Evolutionary conservation across 2,113 vertebrate genomes (phyloP).

Genomic region (Poicephalus meyeri): DNA sequence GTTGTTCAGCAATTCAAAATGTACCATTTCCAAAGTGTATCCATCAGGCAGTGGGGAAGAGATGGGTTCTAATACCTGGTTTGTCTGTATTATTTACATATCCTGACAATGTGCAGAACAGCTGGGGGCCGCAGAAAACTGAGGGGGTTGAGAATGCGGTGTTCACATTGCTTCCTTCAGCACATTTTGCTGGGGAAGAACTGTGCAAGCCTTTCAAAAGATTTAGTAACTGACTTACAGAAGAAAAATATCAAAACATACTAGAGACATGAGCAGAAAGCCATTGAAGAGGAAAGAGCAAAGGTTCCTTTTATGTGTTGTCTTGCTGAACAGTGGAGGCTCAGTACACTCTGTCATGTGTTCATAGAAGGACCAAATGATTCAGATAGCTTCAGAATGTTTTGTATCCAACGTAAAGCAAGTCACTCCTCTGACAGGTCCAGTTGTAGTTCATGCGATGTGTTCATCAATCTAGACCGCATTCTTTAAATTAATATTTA

Average conservation of each 20-base stretch:
- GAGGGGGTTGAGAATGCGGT: constrained; percentile 51
- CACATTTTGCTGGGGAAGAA: constrained; percentile 29
- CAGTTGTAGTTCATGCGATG: not conserved
- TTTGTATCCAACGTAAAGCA: not conserved
- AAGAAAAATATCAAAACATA: constrained; percentile 22
- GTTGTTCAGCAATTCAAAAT: not conserved
- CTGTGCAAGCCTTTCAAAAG: constrained; percentile 49
- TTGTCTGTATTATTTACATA: constrained; percentile 15
- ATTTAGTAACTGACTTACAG: not conserved
- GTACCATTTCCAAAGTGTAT: constrained; percentile 30
- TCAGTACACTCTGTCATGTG: not conserved
- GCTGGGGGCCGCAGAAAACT: constrained; percentile 57
- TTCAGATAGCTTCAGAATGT: not conserved
- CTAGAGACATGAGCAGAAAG: not conserved
- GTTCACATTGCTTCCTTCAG: constrained; percentile 69
- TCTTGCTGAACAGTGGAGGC: not conserved
- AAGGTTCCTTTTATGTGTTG: not conserved
- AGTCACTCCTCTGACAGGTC: not conserved
- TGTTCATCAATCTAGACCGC: not conserved
- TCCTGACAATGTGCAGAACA: not conserved
- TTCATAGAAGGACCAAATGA: not conserved
- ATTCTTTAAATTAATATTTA: not conserved
- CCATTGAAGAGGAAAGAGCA: not conserved
- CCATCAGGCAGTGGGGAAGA: not conserved
- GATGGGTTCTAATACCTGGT: constrained; percentile 3